Percentiles rank a stretch among this genome's conserved stretches.
Evolutionary conservation across 2,113 vertebrate species (phyloP).

Genomic region (Passer domesticus): DNA sequence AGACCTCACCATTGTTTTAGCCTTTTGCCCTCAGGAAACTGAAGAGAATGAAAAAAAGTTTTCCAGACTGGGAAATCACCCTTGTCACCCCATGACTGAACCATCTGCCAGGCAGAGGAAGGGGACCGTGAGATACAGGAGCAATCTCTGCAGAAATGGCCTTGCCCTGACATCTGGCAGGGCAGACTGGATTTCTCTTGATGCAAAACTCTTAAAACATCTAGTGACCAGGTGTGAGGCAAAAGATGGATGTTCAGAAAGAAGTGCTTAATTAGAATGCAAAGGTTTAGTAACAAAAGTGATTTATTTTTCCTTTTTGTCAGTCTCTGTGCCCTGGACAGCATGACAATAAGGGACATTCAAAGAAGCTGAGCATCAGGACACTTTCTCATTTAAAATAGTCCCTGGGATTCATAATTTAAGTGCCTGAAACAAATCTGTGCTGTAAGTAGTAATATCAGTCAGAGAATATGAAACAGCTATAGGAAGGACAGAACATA

Average conservation of each 20-base stretch:
- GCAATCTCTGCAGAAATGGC: background rate
- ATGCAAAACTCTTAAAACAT: background rate
- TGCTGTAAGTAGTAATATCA: background rate
- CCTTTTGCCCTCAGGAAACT: background rate
- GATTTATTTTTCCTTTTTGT: conserved; percentile 4
- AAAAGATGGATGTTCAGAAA: background rate
- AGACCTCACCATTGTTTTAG: background rate
- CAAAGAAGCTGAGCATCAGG: background rate
- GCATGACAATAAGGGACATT: background rate
- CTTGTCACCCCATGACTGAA: background rate
- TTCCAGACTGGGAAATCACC: background rate
- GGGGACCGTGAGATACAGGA: background rate
- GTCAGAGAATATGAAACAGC: background rate
- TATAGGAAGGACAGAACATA: background rate
- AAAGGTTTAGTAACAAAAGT: background rate
- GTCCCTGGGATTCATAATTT: background rate
- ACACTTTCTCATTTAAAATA: background rate
- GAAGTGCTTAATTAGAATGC: background rate
- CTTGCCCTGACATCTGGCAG: background rate
- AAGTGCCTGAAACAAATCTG: background rate
- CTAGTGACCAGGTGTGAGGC: background rate
- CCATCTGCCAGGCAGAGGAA: background rate
- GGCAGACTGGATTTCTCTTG: background rate
- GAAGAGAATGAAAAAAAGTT: background rate
- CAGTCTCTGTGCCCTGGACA: background rate